A percentile compares a stretch with the other conserved stretches of the same genome.
phyloP scores from a whole-genome alignment of 2,888 invertebrate genomes.

The Nemotelus pantherinus region DNA sequence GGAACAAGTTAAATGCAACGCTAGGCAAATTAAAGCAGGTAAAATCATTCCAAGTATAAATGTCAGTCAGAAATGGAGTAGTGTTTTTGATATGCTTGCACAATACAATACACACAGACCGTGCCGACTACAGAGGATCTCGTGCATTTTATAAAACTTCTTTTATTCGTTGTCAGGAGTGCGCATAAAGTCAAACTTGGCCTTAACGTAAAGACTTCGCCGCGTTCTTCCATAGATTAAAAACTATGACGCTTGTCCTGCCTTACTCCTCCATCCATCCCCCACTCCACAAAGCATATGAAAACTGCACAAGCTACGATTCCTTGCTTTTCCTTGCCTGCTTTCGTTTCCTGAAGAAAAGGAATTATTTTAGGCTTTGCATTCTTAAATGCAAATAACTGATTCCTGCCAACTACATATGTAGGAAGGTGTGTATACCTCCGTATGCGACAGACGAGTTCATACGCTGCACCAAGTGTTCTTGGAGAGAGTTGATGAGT shows the following conservation, averaged over 20 bases:
- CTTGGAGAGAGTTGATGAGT: constrained; percentile 11
- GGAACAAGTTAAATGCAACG: constrained; percentile 24
- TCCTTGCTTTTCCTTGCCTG: constrained; percentile 22
- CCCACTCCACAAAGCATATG: constrained; percentile 33
- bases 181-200: constrained; percentile 26
- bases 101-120: background rate
- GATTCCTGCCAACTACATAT: constrained; percentile 30
- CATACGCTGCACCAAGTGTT: background rate
- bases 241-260: constrained; percentile 39
- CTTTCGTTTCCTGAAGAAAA: constrained; percentile 39
- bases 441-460: no score
- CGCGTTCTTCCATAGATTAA: constrained; percentile 48
- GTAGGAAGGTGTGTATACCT: background rate
- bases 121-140: no score
- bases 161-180: constrained; percentile 16
- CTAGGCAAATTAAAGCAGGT: constrained; percentile 34
- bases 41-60: constrained; percentile 34
- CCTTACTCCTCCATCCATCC: background rate
- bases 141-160: background rate
- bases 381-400: constrained; percentile 50
- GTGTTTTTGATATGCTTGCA: constrained; percentile 7
- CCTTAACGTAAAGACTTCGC: constrained; percentile 17
- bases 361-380: constrained; percentile 48
- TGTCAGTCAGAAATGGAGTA: constrained; percentile 1
- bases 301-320: constrained; percentile 44